phyloP scores from a whole-genome alignment of 2,797 vertebrate species.

The Orestias chungarensis region DNA sequence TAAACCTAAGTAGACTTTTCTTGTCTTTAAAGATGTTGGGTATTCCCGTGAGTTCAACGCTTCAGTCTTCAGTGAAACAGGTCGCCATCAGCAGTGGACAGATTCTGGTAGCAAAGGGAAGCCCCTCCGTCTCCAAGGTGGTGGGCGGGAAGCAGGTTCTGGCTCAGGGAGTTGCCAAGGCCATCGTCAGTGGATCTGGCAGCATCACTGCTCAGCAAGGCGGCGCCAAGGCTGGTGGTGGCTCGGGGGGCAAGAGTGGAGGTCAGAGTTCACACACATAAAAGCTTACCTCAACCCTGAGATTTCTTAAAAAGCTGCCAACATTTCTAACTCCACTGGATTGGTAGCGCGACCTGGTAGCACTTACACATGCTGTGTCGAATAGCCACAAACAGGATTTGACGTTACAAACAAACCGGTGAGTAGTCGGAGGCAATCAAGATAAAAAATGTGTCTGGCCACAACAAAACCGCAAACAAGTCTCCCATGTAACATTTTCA shows the following conservation, averaged over 20 bases:
- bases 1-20: neutral
- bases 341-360: too few species aligned
- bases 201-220: slow-evolving; percentile 88
- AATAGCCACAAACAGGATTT: neutral
- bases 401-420: neutral
- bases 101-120: slow-evolving; percentile 94
- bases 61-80: slow-evolving; percentile 94
- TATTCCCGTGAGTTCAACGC: slow-evolving; percentile 88
- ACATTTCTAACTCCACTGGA: too few species aligned
- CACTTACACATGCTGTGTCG: neutral
- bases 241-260: slow-evolving; percentile 88
- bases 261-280: slow-evolving; percentile 83
- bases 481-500: too few species aligned
- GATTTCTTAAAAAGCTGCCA: too few species aligned
- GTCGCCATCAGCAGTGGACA: slow-evolving; percentile 96
- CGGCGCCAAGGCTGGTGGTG: slow-evolving; percentile 84
- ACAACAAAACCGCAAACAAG: too few species aligned
- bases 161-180: slow-evolving; percentile 97
- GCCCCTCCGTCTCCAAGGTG: slow-evolving; percentile 88
- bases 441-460: too few species aligned
- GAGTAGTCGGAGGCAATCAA: neutral
- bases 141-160: slow-evolving; percentile 94
- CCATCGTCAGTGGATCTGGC: slow-evolving; percentile 90
- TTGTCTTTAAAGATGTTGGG: slow-evolving; percentile 86
- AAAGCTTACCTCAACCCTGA: neutral